phyloP scores from a whole-genome alignment of 1,140 invertebrate genomes.

The Drosophila tropicalis region DNA sequence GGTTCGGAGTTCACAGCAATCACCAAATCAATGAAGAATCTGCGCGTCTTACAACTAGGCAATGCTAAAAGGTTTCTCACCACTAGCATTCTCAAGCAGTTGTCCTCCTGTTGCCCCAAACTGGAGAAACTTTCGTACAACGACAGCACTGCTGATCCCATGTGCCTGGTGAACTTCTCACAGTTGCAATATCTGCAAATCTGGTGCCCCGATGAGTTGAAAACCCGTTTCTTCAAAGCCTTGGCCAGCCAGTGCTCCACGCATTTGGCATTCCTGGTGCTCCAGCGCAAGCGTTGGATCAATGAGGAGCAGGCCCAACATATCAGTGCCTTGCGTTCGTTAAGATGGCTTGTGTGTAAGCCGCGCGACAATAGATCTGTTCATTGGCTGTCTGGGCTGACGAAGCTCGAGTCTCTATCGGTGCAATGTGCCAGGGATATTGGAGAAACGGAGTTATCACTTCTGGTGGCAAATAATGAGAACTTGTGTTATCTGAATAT shows the following conservation, averaged over 20 bases:
- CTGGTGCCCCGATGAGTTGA: slow-evolving; percentile 59
- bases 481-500: slow-evolving; percentile 63
- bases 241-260: slow-evolving; percentile 32
- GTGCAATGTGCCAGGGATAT: slow-evolving; percentile 63
- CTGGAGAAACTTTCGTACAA: slow-evolving; percentile 61
- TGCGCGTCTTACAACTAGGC: slow-evolving; percentile 55
- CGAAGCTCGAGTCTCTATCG: slow-evolving; percentile 58
- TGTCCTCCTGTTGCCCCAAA: slow-evolving; percentile 43
- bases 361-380: slow-evolving; percentile 59
- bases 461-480: slow-evolving; percentile 57
- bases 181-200: slow-evolving; percentile 60
- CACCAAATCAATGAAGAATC: slow-evolving; percentile 41
- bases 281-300: slow-evolving; percentile 67
- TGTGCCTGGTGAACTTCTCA: slow-evolving; percentile 48
- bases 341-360: slow-evolving; percentile 67
- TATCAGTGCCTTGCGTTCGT: slow-evolving; percentile 49
- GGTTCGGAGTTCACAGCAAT: slow-evolving; percentile 55
- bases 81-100: slow-evolving; percentile 54
- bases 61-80: slow-evolving; percentile 62
- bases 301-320: slow-evolving; percentile 61
- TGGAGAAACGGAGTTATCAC: slow-evolving; percentile 47
- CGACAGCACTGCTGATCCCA: slow-evolving; percentile 63
- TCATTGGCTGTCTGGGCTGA: slow-evolving; percentile 40
- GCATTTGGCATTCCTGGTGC: slow-evolving; percentile 54
- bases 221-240: slow-evolving; percentile 54